Percentiles rank a stretch among this genome's conserved stretches.
Conservation (phyloP, 2,113 vertebrate genomes). For the Pachyramphus minor region DNA sequence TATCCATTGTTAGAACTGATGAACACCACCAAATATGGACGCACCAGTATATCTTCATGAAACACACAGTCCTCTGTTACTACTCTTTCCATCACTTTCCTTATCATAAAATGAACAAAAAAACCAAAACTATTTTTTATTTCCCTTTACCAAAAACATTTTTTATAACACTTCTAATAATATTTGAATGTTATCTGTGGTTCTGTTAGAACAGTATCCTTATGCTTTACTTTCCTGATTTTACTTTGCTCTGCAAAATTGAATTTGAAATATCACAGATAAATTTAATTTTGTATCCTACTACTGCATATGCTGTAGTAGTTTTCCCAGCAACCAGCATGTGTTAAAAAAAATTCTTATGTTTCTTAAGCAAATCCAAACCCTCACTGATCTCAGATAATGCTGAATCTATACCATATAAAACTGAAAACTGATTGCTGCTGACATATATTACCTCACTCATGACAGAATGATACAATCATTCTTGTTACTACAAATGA, state of each 20-base stretch:
- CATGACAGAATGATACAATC: not conserved
- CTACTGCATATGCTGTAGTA: not conserved
- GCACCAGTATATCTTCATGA: not conserved
- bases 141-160: not conserved
- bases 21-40: fast-evolving
- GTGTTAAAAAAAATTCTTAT: not conserved
- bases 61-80: not conserved
- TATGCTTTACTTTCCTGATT: not conserved
- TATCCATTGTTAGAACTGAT: fast-evolving
- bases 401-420: not conserved
- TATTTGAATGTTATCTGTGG: not conserved
- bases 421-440: not conserved
- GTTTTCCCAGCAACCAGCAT: not conserved
- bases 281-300: not conserved
- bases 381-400: not conserved
- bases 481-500: not conserved
- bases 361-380: not conserved
- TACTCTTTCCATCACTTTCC: not conserved
- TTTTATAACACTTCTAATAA: not conserved
- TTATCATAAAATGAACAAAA: not conserved
- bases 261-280: not conserved
- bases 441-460: not conserved
- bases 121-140: not conserved
- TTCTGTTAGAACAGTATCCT: not conserved
- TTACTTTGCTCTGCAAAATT: not conserved